phyloP scores from a whole-genome alignment of 1,140 invertebrate genomes.

The Dendrolimus punctatus region DNA sequence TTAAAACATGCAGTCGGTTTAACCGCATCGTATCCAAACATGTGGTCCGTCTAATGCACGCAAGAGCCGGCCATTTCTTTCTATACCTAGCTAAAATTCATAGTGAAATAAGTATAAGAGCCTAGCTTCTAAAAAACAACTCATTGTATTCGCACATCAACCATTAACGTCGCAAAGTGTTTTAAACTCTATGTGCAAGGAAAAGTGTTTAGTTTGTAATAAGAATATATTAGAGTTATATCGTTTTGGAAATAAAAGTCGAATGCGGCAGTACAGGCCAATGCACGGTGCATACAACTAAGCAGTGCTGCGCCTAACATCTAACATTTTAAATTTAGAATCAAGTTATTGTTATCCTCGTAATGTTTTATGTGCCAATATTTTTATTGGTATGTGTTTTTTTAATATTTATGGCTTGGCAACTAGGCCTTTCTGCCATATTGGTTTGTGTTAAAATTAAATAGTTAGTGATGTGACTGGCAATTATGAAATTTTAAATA shows the following conservation, averaged over 20 bases:
- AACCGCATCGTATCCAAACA: no score
- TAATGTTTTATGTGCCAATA: no score
- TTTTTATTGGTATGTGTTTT: no score
- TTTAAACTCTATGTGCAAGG: background rate
- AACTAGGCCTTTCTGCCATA: no score
- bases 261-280: conserved; percentile 61
- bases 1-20: no score
- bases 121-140: conserved; percentile 61
- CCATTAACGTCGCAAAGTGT: background rate
- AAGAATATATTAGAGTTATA: conserved; percentile 11
- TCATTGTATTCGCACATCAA: conserved; percentile 8
- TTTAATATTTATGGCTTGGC: no score
- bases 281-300: conserved; percentile 70
- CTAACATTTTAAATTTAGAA: no score
- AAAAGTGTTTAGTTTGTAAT: conserved; percentile 17
- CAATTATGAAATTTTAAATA: no score
- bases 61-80: conserved; percentile 54
- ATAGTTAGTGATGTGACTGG: no score
- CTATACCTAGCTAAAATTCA: conserved; percentile 70
- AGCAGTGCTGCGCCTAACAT: conserved; percentile 40
- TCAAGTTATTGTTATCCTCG: no score
- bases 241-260: conserved; percentile 19
- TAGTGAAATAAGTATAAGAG: conserved; percentile 69
- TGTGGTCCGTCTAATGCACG: no score
- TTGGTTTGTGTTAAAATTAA: no score